Base-by-base conservation (phyloP, 2,113 vertebrate genomes). In the Anarrhichthys ocellatus region DNA sequence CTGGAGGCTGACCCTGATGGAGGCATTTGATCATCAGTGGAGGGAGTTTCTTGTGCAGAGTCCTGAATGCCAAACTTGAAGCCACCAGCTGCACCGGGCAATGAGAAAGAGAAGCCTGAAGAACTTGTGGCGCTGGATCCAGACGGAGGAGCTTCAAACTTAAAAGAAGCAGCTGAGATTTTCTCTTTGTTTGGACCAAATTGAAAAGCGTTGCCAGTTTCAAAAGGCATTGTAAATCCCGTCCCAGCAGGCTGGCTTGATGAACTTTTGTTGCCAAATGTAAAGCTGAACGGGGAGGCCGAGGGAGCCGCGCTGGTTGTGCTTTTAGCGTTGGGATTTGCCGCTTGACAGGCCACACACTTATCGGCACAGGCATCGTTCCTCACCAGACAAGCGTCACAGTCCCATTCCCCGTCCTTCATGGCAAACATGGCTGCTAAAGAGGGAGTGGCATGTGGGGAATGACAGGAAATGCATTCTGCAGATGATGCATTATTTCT, bases 11-110 rank as follows among this genome's bases (percentile, higher is more conserved):
- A 87, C 65, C 67, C 78, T 14, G 93, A 88, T 82, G 92, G 87
- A 32, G 85, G 68, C 9, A 74, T 54, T 58, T 91, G 89, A 68
- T 81, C 80, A 32, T 91, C 92, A 56, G 73, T 8, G 29, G 71
- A 59, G 64, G 88, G 64, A 2, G 80, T 66, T 76, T 92, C 95
- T 74, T 94, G 93, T 81, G 22, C 87, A 20, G 92, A 9, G 0
- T 97, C 97, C 68, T 95, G 93, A 93, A 96, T 94, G 24, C 97
- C 97, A 96, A 99, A 99, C 83, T 97, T 98, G 91, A 98, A 97
- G 9, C 95, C 96, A 40, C 78, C 88, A 69, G 90, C 5, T 84
- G 95, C 24, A 22, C 63, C 82, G 44, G 95, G 92, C 88, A 96
- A 90, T 71, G 96, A 93, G 93, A 98, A 97, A 52, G 90, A 96